Percentiles rank a stretch among this genome's conserved stretches.
phyloP scores from a whole-genome alignment of 2,113 vertebrate species.

The Pongo pygmaeus region DNA sequence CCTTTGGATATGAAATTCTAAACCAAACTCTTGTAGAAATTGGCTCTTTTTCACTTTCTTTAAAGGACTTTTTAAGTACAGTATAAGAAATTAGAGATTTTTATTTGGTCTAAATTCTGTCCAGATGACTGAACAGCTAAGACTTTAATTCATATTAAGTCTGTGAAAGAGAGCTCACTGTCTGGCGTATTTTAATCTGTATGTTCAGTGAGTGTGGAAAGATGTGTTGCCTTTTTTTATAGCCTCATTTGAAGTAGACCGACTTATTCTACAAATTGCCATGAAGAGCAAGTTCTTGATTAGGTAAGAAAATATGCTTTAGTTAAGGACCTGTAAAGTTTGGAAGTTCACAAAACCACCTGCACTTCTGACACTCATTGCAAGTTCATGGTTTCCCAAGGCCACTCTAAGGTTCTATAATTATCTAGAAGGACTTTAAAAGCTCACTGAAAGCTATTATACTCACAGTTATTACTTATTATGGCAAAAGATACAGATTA shows the following conservation, averaged over 20 bases:
- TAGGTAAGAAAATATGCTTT: background rate
- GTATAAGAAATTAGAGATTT: conserved; percentile 24
- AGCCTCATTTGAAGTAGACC: too few relatives aligned
- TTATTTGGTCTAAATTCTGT: background rate
- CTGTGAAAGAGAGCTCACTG: too few relatives aligned
- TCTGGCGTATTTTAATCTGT: too few relatives aligned
- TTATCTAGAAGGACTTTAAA: background rate
- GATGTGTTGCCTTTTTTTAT: too few relatives aligned
- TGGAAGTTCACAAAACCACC: background rate
- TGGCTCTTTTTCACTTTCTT: background rate
- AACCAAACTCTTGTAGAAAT: background rate
- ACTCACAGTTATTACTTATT: background rate
- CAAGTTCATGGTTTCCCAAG: background rate
- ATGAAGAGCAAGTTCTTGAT: background rate
- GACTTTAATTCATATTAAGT: background rate
- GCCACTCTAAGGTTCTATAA: background rate
- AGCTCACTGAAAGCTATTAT: background rate
- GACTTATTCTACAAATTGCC: too few relatives aligned
- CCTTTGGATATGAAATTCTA: background rate
- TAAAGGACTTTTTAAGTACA: background rate
- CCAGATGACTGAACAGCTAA: background rate
- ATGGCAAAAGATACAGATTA: background rate
- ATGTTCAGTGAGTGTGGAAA: too few relatives aligned
- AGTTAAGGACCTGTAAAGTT: background rate
- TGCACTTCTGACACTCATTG: background rate